Base-by-base conservation (phyloP, 2,888 invertebrate species). In the Drosophila cracens region DNA sequence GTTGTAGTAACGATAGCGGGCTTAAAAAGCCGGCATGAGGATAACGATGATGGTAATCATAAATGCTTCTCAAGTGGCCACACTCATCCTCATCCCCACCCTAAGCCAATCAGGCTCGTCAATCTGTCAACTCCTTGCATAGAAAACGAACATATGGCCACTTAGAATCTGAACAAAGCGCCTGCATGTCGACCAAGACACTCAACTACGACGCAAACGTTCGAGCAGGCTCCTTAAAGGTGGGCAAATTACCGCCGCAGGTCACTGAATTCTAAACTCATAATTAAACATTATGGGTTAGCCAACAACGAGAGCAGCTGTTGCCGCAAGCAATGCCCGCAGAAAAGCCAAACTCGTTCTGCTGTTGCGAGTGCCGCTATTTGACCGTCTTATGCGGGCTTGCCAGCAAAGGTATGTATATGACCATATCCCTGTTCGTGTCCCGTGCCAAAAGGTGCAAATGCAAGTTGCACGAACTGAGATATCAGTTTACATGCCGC, bases 391-490 rank as follows among this genome's bases (percentile, higher is more conserved):
- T 10, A 90, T 85, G 90, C 85, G 90, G 90, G 85, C 82, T 21
- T 18, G 59, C 40, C 57, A 54, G 75, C 71, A 60, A 60, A 73
- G 89, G 86, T 77, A 87, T 54, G 48, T 29, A 13, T 33, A 11
- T 25, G 49, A 57, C 38, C 34, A 43, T 34, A 56, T 56, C 31
- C 36, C 33, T 76, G 36, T 54, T 43, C 76, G 31, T 72, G 80
- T 56, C 78, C 68, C 90, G 89, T 88, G 86, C 87, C 89, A 90
- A 86, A 90, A 86, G 85, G 85, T 90, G 90, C 87, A 76, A 84
- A 76, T 76, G 85, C 78, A 78, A 79, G 65, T 75, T 83, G 74
- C 75, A 70, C 66, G 68, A 67, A 63, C 81, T 62, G 69, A 65
- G 71, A 74, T 89, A 88, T 90, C 90, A 74, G 71, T 70, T 89